phyloP scores from a whole-genome alignment of 2,888 invertebrate species.

The Drosophila heteroneura region DNA sequence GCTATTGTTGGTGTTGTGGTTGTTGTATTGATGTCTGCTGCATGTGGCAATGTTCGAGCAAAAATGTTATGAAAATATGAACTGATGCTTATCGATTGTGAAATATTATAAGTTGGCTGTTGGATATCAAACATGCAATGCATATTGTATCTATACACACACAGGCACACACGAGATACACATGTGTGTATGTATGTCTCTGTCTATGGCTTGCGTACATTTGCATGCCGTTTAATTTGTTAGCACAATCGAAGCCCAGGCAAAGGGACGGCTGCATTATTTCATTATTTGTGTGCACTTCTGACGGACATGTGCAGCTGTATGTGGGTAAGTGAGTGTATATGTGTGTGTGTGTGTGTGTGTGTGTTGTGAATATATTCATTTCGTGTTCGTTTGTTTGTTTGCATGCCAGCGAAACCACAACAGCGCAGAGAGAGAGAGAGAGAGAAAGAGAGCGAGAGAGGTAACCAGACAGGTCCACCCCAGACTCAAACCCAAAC shows the following conservation, averaged over 20 bases:
- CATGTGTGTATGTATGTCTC: background rate
- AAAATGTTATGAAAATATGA: conserved; percentile 82
- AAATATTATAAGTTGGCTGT: conserved; percentile 75
- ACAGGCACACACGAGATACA: conserved; percentile 16
- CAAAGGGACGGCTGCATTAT: conserved; percentile 53
- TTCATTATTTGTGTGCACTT: conserved; percentile 42
- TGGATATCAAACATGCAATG: conserved; percentile 39
- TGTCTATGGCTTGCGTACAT: conserved; percentile 34
- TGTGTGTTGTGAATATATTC: conserved; percentile 31
- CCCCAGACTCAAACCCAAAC: conserved; percentile 13
- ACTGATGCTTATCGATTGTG: conserved; percentile 84
- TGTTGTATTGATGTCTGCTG: conserved; percentile 52
- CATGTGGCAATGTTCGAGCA: conserved; percentile 74
- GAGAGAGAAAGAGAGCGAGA: background rate
- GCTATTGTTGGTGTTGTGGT: background rate
- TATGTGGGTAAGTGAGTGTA: conserved; percentile 10
- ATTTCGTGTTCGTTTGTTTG: conserved; percentile 58
- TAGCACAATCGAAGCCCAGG: conserved; percentile 56
- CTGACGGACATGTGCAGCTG: conserved; percentile 44
- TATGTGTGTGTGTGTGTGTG: conserved; percentile 13
- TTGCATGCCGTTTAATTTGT: conserved; percentile 75
- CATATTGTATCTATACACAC: conserved; percentile 14
- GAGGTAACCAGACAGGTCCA: conserved; percentile 24
- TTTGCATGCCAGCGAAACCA: conserved; percentile 55
- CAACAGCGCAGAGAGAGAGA: conserved; percentile 25